Evolutionary conservation across 2,113 vertebrate species (phyloP), one percentile per base, ranked within the genome.

Genomic region (Notothenia rossii): DNA sequence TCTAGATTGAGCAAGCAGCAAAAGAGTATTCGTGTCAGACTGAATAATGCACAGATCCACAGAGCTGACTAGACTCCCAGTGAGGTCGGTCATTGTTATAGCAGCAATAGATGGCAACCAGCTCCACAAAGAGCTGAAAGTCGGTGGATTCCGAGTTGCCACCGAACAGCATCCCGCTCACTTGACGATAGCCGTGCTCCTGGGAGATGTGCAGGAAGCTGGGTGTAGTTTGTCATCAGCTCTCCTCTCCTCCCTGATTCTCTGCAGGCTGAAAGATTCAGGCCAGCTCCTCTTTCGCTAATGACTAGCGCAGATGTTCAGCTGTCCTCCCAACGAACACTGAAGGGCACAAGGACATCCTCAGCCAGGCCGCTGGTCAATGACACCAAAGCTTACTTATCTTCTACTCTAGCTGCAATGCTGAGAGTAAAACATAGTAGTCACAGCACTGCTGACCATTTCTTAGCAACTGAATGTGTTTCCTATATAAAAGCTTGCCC

Each of bases 261-360:
- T 88, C 77, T 78, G 77, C 85, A 77, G 75, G 79, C 85, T 94
- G 92, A 94, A 89, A 94, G 90, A 94, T 92, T 91, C 85, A 93
- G 92, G 91, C 72, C 89, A 91, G 67, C 72, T 85, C 81, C 82
- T 62, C 80, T 79, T 72, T n/a, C 33, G 75, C 84, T 88, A 91
- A 89, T 91, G 86, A 92, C 90, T 82, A 22, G 77, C 76, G 77
- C 92, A 91, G 89, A 88, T 90, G 88, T 91, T 90, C 77, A 45
- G 65, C 84, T 86, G 64, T 61, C 65, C 76, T 65, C 61, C 25
- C n/a, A 20, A 10, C 64, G 58, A 48, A 71, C 65, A 22, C 45
- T 83, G 88, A 86, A 86, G 77, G 84, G 68, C 69, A 81, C 12
- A 0, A 45, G 66, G 83, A 80, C 68, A 12, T 71, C 73, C 53